phyloP scores from a whole-genome alignment of 2,888 invertebrate genomes.

The Catocala fraxini region DNA sequence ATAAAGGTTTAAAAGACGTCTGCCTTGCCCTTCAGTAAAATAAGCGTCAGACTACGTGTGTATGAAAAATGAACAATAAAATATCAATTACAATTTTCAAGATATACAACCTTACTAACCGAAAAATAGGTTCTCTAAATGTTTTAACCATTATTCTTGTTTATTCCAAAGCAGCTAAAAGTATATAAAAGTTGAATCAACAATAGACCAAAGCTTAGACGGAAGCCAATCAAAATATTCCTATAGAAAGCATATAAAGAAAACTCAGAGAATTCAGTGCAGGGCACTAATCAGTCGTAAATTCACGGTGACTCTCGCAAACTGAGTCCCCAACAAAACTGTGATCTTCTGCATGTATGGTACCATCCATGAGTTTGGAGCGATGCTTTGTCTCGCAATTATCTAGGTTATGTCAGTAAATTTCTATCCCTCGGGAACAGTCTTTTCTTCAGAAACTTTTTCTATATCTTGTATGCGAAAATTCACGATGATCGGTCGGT shows the following conservation, averaged over 20 bases:
- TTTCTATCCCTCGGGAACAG: too few species aligned
- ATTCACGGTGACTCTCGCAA: conserved; percentile 47
- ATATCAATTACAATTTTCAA: too few species aligned
- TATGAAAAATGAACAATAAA: too few species aligned
- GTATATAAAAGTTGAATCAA: conserved; percentile 16
- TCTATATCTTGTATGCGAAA: too few species aligned
- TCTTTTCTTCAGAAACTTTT: too few species aligned
- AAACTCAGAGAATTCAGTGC: conserved; percentile 28
- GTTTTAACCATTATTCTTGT: background rate
- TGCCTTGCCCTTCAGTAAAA: too few species aligned
- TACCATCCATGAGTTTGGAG: conserved; percentile 6
- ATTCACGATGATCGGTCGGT: too few species aligned
- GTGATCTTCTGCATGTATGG: conserved; percentile 32
- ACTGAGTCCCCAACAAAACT: conserved; percentile 41
- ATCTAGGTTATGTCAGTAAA: too few species aligned
- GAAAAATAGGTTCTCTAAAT: background rate
- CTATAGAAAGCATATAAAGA: conserved; percentile 34
- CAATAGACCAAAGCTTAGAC: conserved; percentile 26
- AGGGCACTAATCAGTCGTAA: conserved; percentile 61
- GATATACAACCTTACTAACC: background rate
- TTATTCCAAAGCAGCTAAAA: conserved; percentile 16
- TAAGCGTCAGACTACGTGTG: too few species aligned
- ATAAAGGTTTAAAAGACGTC: too few species aligned
- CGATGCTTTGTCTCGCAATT: background rate
- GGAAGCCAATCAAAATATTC: conserved; percentile 39